Percentiles rank a stretch among this genome's conserved stretches.
Evolutionary conservation across 2,113 vertebrate species (phyloP).

Genomic region (Ardeotis arabs): DNA sequence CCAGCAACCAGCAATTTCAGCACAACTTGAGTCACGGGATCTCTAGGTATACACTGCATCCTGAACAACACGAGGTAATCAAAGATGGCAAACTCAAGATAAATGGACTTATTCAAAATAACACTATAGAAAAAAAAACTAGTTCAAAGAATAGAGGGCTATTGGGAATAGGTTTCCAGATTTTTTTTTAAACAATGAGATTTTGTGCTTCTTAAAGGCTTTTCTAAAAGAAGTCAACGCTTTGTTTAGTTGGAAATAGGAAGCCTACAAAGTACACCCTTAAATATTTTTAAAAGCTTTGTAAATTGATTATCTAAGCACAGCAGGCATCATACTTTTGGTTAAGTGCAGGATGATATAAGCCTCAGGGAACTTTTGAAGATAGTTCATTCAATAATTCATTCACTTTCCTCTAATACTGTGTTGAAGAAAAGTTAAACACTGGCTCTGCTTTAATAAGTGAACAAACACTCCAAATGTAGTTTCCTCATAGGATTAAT

Average conservation of each 20-base stretch:
- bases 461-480: slow-evolving; percentile 47
- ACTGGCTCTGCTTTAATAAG: slow-evolving; percentile 37
- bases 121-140: neutral
- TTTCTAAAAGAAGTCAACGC: neutral
- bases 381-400: slow-evolving; percentile 67
- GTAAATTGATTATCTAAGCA: slow-evolving; percentile 54
- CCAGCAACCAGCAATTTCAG: neutral
- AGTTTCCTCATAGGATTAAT: slow-evolving; percentile 33
- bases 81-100: neutral
- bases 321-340: slow-evolving; percentile 40
- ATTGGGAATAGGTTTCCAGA: neutral
- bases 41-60: neutral
- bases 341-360: slow-evolving; percentile 49
- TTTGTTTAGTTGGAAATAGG: neutral
- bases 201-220: slow-evolving; percentile 5
- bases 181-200: slow-evolving; percentile 14
- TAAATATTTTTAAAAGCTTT: slow-evolving; percentile 61
- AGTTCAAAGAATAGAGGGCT: neutral
- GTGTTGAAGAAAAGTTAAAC: slow-evolving; percentile 40
- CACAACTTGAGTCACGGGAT: neutral
- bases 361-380: slow-evolving; percentile 69
- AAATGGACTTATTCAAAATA: neutral
- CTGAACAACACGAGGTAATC: neutral
- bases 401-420: slow-evolving; percentile 56
- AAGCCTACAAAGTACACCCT: slow-evolving; percentile 4